Conservation (phyloP, 2,113 vertebrate genomes). For the Marcusenius ussheri region DNA sequence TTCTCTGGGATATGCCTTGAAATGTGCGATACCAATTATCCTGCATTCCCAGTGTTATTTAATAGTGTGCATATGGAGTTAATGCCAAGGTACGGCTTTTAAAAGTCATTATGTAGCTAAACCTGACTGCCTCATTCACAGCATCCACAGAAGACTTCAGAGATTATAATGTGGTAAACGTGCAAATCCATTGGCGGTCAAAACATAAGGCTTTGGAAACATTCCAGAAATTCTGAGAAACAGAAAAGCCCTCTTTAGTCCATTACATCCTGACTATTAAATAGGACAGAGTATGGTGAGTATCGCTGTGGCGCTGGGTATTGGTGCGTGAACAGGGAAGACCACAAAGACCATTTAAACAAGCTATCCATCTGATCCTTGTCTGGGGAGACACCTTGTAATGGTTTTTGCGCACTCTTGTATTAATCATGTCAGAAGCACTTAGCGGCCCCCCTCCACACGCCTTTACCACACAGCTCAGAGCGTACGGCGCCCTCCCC, state of each 20-base stretch:
- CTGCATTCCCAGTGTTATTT: not conserved
- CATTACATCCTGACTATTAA: not conserved
- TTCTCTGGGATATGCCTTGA: not conserved
- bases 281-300: not conserved
- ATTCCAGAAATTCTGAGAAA: not conserved
- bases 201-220: not conserved
- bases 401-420: slow-evolving; percentile 14
- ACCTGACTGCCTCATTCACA: not conserved
- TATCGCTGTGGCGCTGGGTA: not conserved
- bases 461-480: not conserved
- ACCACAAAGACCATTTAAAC: slow-evolving; percentile 2
- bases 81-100: not conserved
- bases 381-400: slow-evolving; percentile 17
- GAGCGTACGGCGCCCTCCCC: not conserved
- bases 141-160: not conserved
- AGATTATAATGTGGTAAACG: not conserved
- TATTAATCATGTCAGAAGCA: slow-evolving; percentile 33
- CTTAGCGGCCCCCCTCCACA: slow-evolving; percentile 12
- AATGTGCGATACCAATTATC: not conserved
- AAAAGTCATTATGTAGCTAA: not conserved
- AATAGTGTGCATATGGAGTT: not conserved
- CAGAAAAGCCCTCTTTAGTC: not conserved
- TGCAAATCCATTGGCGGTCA: not conserved
- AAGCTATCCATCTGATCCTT: slow-evolving; percentile 19
- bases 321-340: not conserved